Base-by-base conservation (phyloP, 35 echinoderm and acorn worm genomes). In the Holothuria glaberrima region DNA sequence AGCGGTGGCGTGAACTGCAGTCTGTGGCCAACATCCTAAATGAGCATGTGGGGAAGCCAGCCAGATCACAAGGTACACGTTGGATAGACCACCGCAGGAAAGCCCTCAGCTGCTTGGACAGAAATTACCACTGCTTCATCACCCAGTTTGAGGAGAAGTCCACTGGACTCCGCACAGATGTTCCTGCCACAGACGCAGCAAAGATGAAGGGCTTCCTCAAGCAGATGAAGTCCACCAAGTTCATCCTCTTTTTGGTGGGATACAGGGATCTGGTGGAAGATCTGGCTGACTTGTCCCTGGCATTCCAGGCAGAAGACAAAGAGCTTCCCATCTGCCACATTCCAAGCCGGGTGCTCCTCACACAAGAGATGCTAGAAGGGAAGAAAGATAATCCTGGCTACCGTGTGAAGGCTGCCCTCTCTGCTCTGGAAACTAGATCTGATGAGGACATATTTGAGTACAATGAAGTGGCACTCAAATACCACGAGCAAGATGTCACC, bases 41-140 rank as follows among this genome's bases (percentile, higher is more conserved):
- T 20, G 45, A 76, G 68, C 33, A 92, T 77, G 77, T 95, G 19
- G 67, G 92, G 0, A 95, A 92, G 69, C 90, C 87, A 89, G 61
- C 78, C 29, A 56, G 94, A 67, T 6, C 76, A 32, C 72, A 92
- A 68, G 94, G 90, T 14, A 95, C 94, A 9, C 71, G 90, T 2
- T 92, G 94, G 94, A 69, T 91, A 20, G 93, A 94, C 33, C 83
- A 94, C 85, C 38, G 93, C 6, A 64, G 93, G 30, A 91, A 88
- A 88, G 93, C 89, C 5, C 85, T 91, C 9, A 21, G 18, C 66
- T 87, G 82, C 4, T 28, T 94, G 36, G 61, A 19, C 29, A 91
- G 18, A n/a, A 83, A 90, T 30, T 94, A 85, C 57, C 75, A 82
- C n/a, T 52, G 48, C 30, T 26, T 94, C 22, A 38, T 74, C 0